phyloP scores from a whole-genome alignment of 1,140 invertebrate genomes.

The Octopus sinensis region DNA sequence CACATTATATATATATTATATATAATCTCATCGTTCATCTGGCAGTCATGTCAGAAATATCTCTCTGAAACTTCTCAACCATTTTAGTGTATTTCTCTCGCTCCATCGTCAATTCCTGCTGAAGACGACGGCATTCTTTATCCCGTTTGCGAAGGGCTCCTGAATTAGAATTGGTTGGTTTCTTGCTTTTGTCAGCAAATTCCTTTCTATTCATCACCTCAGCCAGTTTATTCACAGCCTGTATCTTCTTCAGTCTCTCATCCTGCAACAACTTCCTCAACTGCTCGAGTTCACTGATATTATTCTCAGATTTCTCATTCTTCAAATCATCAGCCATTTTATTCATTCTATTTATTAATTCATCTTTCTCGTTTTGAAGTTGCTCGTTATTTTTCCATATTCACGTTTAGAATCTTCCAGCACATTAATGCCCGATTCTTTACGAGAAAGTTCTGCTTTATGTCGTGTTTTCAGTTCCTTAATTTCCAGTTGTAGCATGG shows the following conservation, averaged over 20 bases:
- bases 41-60: conserved; percentile 79
- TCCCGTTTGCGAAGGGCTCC: conserved; percentile 84
- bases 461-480: conserved; percentile 84
- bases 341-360: conserved; percentile 59
- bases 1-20: too few relatives aligned
- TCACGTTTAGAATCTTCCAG: conserved; percentile 65
- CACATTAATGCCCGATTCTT: conserved; percentile 66
- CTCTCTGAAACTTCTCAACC: conserved; percentile 77
- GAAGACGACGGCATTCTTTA: conserved; percentile 89
- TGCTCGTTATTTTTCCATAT: conserved; percentile 66
- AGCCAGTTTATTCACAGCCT: conserved; percentile 94
- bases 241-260: too few relatives aligned
- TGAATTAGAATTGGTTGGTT: conserved; percentile 70
- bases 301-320: too few relatives aligned
- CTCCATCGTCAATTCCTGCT: conserved; percentile 92
- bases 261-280: too few relatives aligned
- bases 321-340: conserved; percentile 61
- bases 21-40: conserved; percentile 68
- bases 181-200: conserved; percentile 47
- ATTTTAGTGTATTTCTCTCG: conserved; percentile 89
- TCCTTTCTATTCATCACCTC: conserved; percentile 95
- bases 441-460: conserved; percentile 75
- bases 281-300: too few relatives aligned
- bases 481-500: conserved; percentile 90
- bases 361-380: conserved; percentile 69